Evolutionary conservation across 2,888 invertebrate genomes (phyloP), one percentile per base, ranked within the genome.

Genomic region (Antitype chi): DNA sequence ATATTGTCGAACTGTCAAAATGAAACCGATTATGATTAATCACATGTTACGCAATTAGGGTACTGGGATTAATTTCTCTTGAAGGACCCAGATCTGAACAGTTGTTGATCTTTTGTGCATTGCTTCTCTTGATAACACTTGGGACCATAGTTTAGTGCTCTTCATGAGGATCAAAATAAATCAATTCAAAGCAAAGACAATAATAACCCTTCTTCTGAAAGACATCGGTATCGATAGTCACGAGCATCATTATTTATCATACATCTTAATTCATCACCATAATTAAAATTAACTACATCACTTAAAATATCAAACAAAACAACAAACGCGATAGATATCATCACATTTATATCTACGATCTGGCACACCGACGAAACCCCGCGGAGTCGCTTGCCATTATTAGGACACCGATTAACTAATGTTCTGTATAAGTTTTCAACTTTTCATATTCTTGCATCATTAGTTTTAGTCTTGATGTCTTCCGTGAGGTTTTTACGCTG

Each of bases 321-420:
- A n/a, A 79, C 79, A 82, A 71, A 60, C 1, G 32, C 32, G 11
- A 43, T 32, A 59, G 32, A 67, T 38, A 60, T 28, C 28, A 57
- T 62, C 38, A 32, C 28, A 59, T 70, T 60, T 69, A 49, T 64
- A 74, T 47, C 55, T 67, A 59, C 70, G 80, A 83, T 71, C 80
- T 83, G 82, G 62, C 69, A 71, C 64, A 60, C 32, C 17, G 55
- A 8, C 17, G 80, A 38, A 69, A 32, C 83, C 82, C 75, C 75
- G 75, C 25, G 64, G 80, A 23, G 71, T 72, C 15, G 11, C 64
- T 57, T 62, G 64, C 60, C 68, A 75, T 80, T 82, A 81, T 71
- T 59, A 80, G 52, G n/a, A 62, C 52, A 32, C 70, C 80, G 60
- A 83, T 79, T 64, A 79, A 60, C 75, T 69, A 70, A 80, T 70